phyloP scores from a whole-genome alignment of 2,113 vertebrate genomes.

The Coracopsis vasa region DNA sequence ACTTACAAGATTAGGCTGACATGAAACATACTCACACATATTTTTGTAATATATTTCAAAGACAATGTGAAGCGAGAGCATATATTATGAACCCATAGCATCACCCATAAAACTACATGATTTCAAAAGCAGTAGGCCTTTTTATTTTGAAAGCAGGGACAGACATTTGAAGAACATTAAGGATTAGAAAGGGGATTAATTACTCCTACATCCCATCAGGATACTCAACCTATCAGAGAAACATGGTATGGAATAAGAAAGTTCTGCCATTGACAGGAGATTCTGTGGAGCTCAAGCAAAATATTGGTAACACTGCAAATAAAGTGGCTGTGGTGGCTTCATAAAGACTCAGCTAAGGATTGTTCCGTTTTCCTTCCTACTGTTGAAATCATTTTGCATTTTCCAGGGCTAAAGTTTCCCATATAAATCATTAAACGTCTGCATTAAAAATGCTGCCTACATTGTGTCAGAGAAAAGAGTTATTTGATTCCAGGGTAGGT shows the following conservation, averaged over 20 bases:
- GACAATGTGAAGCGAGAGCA: background rate
- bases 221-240: background rate
- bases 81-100: background rate
- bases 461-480: background rate
- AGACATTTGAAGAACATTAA: background rate
- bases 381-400: background rate
- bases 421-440: slow-evolving; percentile 19
- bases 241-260: background rate
- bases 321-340: background rate
- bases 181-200: background rate
- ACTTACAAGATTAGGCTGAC: background rate
- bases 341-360: background rate
- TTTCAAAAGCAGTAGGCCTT: background rate
- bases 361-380: background rate
- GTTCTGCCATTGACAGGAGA: background rate
- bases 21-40: background rate
- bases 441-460: background rate
- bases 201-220: background rate
- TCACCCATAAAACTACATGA: background rate
- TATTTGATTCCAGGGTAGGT: slow-evolving; percentile 17
- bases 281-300: background rate
- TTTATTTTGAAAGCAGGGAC: background rate
- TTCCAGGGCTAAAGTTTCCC: background rate
- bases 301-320: background rate
- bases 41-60: background rate